phyloP scores from a whole-genome alignment of 2,797 vertebrate species.

The Crocodylus rhombifer region DNA sequence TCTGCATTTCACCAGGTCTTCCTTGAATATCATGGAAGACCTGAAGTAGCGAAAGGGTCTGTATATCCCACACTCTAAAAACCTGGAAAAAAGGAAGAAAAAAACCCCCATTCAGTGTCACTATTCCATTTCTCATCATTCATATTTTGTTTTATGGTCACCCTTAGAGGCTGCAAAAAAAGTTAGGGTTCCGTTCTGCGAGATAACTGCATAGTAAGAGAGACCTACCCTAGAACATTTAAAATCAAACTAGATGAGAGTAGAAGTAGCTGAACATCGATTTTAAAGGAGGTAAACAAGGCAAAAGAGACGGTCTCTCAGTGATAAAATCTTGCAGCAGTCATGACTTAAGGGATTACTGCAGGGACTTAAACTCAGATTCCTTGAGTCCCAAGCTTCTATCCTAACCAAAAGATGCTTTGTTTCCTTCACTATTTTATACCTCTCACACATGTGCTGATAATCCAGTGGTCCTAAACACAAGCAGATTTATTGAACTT shows the following conservation, averaged over 20 bases:
- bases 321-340: background rate
- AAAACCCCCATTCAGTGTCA: background rate
- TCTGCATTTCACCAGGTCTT: constrained; percentile 71
- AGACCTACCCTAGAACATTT: background rate
- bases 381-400: background rate
- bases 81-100: constrained; percentile 61
- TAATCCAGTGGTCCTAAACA: background rate
- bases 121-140: background rate
- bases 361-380: background rate
- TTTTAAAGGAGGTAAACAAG: background rate
- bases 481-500: background rate
- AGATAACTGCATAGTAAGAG: background rate
- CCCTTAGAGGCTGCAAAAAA: background rate
- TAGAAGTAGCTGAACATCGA: background rate
- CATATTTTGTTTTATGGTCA: background rate
- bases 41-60: constrained; percentile 79
- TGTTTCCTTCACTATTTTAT: background rate
- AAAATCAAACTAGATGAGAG: background rate
- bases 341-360: too few species aligned
- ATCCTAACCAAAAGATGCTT: background rate
- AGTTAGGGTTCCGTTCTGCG: background rate
- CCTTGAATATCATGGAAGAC: constrained; percentile 77
- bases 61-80: constrained; percentile 82
- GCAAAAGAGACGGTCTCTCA: background rate
- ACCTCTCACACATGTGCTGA: background rate